Conservation (phyloP, 2,113 vertebrate species). For the Acanthochromis polyacanthus region DNA sequence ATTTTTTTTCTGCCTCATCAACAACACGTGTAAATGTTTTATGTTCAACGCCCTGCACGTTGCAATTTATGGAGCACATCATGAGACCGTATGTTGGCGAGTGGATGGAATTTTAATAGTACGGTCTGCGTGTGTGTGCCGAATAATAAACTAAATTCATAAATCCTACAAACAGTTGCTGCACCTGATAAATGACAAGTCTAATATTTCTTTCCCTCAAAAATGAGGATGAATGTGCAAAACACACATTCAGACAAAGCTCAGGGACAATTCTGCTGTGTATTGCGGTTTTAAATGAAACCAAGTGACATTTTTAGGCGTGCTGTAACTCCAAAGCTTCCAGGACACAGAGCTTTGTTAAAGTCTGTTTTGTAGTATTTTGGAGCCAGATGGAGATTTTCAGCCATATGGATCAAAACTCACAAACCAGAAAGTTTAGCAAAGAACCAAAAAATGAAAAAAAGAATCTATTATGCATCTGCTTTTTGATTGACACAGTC, state of each 20-base stretch:
- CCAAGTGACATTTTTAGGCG: too few relatives aligned
- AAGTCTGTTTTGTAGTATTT: neutral
- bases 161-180: slow-evolving; percentile 17
- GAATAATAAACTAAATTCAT: slow-evolving; percentile 47
- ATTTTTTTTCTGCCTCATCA: slow-evolving; percentile 58
- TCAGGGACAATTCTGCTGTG: neutral
- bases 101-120: slow-evolving; percentile 31
- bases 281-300: too few relatives aligned
- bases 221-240: slow-evolving; percentile 23
- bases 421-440: neutral
- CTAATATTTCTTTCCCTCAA: slow-evolving; percentile 13
- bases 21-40: slow-evolving; percentile 63
- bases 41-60: slow-evolving; percentile 32
- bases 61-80: slow-evolving; percentile 59
- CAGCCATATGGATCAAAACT: slow-evolving; percentile 5
- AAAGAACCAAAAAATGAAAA: too few relatives aligned
- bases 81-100: slow-evolving; percentile 41
- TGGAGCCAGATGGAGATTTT: slow-evolving; percentile 20
- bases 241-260: neutral
- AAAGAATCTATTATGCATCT: too few relatives aligned
- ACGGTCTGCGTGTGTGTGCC: neutral
- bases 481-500: too few relatives aligned
- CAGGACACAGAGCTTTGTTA: neutral
- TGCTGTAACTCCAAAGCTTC: neutral
- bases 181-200: slow-evolving; percentile 7